These are phyloP conservation scores for Pseudocheirus occidentalis DNA, from an alignment of 2,797 vertebrate species.

Conservation along the genomic window DNA sequence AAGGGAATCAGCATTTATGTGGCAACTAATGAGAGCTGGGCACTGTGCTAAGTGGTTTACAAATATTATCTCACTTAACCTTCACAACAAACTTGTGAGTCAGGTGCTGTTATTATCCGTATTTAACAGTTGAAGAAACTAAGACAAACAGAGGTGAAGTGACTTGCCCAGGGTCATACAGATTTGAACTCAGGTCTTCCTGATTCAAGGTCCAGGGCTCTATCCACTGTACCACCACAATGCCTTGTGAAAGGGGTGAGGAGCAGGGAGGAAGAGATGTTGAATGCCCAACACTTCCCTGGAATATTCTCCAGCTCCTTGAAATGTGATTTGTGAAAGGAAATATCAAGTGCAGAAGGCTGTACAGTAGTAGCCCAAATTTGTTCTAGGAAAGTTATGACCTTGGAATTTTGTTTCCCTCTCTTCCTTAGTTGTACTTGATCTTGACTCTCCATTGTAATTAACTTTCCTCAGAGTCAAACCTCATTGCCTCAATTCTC, in stretches of 20 bases:
- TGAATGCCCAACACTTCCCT: neutral
- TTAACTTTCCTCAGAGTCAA: constrained; percentile 54
- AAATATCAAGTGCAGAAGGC: constrained; percentile 23
- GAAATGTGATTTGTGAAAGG: constrained; percentile 47
- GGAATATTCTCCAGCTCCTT: neutral
- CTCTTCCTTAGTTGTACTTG: constrained; percentile 31
- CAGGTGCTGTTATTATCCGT: neutral
- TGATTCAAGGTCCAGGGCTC: neutral
- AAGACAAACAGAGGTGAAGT: neutral
- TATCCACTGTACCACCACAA: neutral
- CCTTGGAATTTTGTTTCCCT: constrained; percentile 7
- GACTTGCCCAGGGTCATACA: neutral
- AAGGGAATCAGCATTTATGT: neutral
- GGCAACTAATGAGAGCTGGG: neutral
- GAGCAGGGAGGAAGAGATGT: neutral
- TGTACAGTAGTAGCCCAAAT: constrained; percentile 35
- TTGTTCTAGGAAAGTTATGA: constrained; percentile 53
- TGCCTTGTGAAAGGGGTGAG: neutral
- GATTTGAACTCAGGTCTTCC: neutral
- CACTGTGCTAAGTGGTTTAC: neutral
- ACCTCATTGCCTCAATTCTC: constrained; percentile 58
- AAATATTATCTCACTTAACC: neutral
- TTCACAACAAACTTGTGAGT: neutral
- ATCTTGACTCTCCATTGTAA: constrained; percentile 51
- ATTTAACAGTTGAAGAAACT: neutral